Evolutionary conservation across 1,140 invertebrate genomes (phyloP).

Genomic region (Procambarus virginalis): DNA sequence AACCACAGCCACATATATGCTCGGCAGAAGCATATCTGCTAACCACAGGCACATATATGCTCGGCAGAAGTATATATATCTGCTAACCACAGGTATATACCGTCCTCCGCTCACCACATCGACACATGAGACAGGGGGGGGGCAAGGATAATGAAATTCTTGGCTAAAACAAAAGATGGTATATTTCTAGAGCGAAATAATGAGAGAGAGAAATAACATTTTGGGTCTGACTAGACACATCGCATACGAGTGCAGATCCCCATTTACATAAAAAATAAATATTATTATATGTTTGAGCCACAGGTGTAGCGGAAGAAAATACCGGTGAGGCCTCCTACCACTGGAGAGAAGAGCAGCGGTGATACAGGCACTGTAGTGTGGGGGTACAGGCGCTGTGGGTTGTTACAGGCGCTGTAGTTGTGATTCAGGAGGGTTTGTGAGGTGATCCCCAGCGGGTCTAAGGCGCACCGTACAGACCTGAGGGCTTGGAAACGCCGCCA

Average conservation of each 20-base stretch:
- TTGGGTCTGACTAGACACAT: constrained; percentile 30
- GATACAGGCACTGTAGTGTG: too few species aligned
- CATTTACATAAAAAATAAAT: constrained; percentile 8
- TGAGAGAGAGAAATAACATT: background rate
- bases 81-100: too few species aligned
- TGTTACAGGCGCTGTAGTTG: background rate
- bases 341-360: background rate
- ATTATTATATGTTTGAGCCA: background rate
- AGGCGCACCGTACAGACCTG: background rate
- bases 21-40: too few species aligned
- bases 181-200: background rate
- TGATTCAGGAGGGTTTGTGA: background rate
- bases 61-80: too few species aligned
- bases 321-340: too few species aligned
- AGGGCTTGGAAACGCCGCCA: background rate
- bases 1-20: too few species aligned
- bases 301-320: background rate
- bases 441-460: background rate
- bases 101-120: too few species aligned
- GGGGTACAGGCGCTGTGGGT: background rate
- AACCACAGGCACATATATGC: too few species aligned
- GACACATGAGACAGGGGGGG: too few species aligned
- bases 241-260: constrained; percentile 5
- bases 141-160: background rate
- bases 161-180: background rate